Conservation (phyloP, 2,113 vertebrate genomes). For the Ardeotis arabs region DNA sequence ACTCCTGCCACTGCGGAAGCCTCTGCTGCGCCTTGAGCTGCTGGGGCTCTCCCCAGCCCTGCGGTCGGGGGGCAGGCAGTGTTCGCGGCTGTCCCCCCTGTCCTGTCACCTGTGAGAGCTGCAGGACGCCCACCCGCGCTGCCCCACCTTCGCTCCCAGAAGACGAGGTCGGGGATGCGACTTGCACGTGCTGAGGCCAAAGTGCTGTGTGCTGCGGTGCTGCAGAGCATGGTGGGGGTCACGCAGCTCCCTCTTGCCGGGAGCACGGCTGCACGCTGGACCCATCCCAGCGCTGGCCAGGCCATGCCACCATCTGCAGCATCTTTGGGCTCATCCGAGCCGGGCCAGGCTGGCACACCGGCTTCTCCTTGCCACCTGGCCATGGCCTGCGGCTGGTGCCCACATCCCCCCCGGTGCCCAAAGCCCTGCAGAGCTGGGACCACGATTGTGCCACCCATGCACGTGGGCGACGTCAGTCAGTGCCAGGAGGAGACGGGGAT, state of each 20-base stretch:
- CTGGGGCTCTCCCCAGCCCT: background rate
- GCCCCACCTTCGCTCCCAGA: accelerated
- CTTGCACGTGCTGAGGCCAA: background rate
- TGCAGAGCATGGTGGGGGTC: accelerated
- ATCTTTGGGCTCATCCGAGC: background rate
- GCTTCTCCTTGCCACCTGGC: background rate
- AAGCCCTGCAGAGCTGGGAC: background rate
- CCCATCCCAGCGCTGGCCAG: accelerated
- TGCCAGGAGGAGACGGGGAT: background rate
- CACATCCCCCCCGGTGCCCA: background rate
- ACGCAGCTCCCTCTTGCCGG: accelerated
- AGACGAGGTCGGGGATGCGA: background rate
- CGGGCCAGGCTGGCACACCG: accelerated
- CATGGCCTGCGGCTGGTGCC: background rate
- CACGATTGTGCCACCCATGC: background rate
- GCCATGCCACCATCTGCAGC: accelerated
- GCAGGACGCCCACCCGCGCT: accelerated
- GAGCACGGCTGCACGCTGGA: background rate
- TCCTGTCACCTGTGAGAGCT: background rate
- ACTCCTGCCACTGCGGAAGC: background rate
- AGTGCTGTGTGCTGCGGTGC: background rate
- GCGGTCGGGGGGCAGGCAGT: accelerated
- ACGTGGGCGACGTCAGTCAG: background rate
- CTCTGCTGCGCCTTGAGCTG: background rate
- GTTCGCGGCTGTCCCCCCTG: accelerated